Percentiles rank a stretch among this genome's conserved stretches.
Conservation (phyloP, 2,888 invertebrate genomes). For the Ptilodon capucinus region DNA sequence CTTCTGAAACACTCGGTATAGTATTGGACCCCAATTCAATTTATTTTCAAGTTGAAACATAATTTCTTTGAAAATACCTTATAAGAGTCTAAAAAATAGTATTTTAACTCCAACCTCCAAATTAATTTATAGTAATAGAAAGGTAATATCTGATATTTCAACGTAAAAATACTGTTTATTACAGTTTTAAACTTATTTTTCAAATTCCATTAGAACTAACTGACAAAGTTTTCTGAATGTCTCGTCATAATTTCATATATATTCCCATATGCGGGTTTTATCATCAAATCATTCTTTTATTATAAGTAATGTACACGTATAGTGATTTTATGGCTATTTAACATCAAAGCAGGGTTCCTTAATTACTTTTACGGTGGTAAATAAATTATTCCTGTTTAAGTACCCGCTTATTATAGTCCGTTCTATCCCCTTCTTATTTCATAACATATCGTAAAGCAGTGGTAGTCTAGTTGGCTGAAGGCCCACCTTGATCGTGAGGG, state of each 20-base stretch:
- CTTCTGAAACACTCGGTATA: too few relatives aligned
- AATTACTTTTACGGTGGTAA: slow-evolving; percentile 9
- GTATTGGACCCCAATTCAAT: too few relatives aligned
- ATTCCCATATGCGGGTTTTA: slow-evolving; percentile 14
- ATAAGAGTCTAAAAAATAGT: too few relatives aligned
- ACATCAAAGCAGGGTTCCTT: slow-evolving; percentile 29
- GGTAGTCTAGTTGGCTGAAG: too few relatives aligned
- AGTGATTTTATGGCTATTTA: slow-evolving; percentile 19
- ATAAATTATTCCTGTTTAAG: slow-evolving; percentile 6
- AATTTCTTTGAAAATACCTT: too few relatives aligned
- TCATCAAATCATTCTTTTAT: slow-evolving; percentile 25
- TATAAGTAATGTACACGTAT: slow-evolving; percentile 29
- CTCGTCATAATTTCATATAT: slow-evolving; percentile 7
- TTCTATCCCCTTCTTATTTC: too few relatives aligned
- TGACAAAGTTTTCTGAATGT: neutral
- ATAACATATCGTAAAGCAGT: too few relatives aligned
- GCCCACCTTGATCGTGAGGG: too few relatives aligned
- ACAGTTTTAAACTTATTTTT: neutral
- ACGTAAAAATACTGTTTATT: neutral
- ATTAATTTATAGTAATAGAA: neutral
- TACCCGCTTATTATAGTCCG: slow-evolving; percentile 12
- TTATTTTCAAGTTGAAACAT: too few relatives aligned
- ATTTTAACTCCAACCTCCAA: too few relatives aligned
- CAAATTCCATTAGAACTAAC: neutral
- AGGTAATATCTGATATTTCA: too few relatives aligned